Evolutionary conservation across 2,113 vertebrate genomes (phyloP), one percentile per base, ranked within the genome.

Genomic region (Ictalurus punctatus): DNA sequence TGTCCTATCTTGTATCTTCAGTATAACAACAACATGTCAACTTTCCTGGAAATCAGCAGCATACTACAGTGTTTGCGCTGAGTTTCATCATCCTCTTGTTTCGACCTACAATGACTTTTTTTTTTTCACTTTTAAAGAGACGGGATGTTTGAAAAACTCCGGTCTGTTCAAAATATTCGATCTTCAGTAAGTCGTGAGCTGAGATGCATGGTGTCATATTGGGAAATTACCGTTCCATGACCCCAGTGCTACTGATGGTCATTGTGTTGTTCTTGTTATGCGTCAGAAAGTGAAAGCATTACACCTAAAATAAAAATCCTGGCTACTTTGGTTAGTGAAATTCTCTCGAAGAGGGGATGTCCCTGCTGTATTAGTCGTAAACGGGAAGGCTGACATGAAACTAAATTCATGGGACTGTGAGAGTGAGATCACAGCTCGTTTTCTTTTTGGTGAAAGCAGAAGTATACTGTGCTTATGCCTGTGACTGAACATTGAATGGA

Each of bases 61-160:
- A 44, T 84, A 48, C 44, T 84, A 48, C 44, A 48, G 6, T 7
- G 44, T 84, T 81, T 56, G 40, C 27, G 27, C 23, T 16, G 16
- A 48, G 79, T 87, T 90, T 84, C 87, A 89, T 86, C 90, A 80
- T 80, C 73, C 37, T 52, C 48, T 4, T 30, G 25, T 82, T 79
- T 13, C 30, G 30, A 80, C 30, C 85, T 44, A 78, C 78, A 8
- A 52, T 12, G 30, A 74, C 2, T 14, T 76, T 74, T 10, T 40
- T 44, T 76, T 78, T 6, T 48, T 52, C 19, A 2, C n/a, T 82
- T 63, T 61, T 63, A 83, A 61, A 65, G 58, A 63, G 54, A 37
- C 2, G 14, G 58, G n/a, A 83, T 1, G 23, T n/a, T 48, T 52
- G 1, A 23, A 54, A 80, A n/a, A n/a, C 27, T 79, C 44, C 44